These are phyloP conservation scores for Nyctalus aviator DNA, from an alignment of 2,797 vertebrate species.

Conservation along the genomic window DNA sequence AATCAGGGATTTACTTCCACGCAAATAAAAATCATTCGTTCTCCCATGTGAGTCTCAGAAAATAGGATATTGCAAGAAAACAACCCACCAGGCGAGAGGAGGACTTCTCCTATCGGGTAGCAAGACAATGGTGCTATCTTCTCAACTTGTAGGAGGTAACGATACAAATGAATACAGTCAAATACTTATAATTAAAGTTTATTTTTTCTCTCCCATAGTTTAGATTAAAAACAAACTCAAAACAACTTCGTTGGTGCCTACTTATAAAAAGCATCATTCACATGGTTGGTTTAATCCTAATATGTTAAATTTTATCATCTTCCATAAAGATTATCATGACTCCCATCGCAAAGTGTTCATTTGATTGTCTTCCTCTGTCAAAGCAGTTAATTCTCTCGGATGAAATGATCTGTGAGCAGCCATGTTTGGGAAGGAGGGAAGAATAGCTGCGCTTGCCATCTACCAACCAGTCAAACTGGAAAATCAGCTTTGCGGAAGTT, in stretches of 20 bases:
- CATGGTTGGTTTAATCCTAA: neutral
- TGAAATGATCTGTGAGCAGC: neutral
- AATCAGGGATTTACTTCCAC: neutral
- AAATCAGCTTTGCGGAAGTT: conserved; percentile 64
- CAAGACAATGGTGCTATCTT: neutral
- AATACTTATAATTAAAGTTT: conserved; percentile 1
- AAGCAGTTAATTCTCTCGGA: neutral
- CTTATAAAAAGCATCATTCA: neutral
- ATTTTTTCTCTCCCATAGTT: neutral
- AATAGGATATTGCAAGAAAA: neutral
- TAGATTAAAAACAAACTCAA: neutral
- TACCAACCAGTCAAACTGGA: conserved; percentile 60
- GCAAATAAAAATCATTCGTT: neutral
- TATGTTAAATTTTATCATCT: neutral
- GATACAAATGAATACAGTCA: neutral
- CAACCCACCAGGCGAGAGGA: neutral
- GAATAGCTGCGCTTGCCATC: neutral
- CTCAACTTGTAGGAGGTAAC: neutral
- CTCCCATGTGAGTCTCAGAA: neutral
- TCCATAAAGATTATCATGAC: neutral
- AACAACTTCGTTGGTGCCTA: neutral
- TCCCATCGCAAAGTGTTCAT: neutral
- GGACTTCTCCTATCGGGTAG: neutral
- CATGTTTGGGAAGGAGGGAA: neutral
- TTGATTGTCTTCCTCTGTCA: neutral